phyloP scores from a whole-genome alignment of 92 coral and sea anemone species.

The Bergia sp. region DNA sequence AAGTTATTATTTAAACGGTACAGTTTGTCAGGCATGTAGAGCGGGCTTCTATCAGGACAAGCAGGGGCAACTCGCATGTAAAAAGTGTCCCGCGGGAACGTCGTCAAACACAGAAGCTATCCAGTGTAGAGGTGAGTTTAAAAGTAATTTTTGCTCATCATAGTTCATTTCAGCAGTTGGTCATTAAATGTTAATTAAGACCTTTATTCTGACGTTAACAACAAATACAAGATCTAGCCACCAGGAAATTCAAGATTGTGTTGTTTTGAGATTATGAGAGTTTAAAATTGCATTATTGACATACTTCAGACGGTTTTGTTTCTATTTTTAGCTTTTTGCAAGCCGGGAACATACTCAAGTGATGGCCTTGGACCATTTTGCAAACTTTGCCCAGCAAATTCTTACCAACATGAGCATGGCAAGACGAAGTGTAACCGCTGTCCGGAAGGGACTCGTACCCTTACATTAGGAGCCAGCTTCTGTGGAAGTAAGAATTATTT shows the following conservation, averaged over 20 bases:
- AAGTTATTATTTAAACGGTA: conserved; percentile 35
- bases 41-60: conserved; percentile 60
- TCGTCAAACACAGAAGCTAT: conserved; percentile 46
- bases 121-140: conserved; percentile 45
- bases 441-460: conserved; percentile 55
- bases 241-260: too few species aligned
- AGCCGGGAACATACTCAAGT: conserved; percentile 63
- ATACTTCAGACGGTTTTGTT: not conserved
- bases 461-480: conserved; percentile 56
- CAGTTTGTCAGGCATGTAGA: conserved; percentile 44
- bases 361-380: conserved; percentile 76
- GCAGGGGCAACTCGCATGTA: conserved; percentile 50
- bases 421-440: conserved; percentile 61
- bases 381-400: conserved; percentile 61
- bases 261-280: too few species aligned
- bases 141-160: not conserved
- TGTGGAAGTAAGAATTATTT: conserved; percentile 59
- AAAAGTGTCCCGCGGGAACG: conserved; percentile 59
- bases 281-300: too few species aligned
- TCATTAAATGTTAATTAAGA: too few species aligned
- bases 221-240: too few species aligned
- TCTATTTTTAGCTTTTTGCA: conserved; percentile 43
- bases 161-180: too few species aligned
- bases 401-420: conserved; percentile 61
- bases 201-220: too few species aligned